Evolutionary conservation across 2,113 vertebrate genomes (phyloP), one percentile per base, ranked within the genome.

Genomic region (Lagenorhynchus albirostris): DNA sequence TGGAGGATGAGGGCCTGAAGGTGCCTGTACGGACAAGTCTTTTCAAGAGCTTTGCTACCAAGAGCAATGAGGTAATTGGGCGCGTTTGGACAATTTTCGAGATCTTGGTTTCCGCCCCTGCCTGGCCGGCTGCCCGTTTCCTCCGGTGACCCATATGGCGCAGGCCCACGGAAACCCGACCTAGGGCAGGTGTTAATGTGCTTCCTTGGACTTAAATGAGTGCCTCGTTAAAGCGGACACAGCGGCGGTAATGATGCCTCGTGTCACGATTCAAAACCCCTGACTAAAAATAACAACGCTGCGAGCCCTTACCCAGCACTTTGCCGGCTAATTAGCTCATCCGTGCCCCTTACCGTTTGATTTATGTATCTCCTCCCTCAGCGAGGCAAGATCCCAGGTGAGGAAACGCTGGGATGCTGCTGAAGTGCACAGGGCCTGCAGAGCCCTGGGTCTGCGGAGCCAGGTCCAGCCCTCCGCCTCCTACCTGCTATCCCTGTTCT

Each of bases 351-450:
- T 38, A 21, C 41, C 53, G 36, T 1, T 50, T n/a, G 41, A 70
- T 33, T 41, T 50, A 18, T 9, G 20, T 0, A 3, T 15, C 21
- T 74, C 83, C n/a, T 68, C 53, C 82, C 60, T 55, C 3, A 14
- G 23, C 1, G 55, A 65, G 55, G 58, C 25, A 1, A 58, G 8
- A 17, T 31, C 23, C 55, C 0, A 25, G 20, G 25, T 25, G 55
- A 25, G 44, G 77, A 41, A 29, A 38, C 1, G 5, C 82, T 25
- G 71, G n/a, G 65, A 47, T 3, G 31, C 15, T 5, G 63, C 26
- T 4, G 3, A 17, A 1, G 0, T 0, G 21, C 26, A 25, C 1
- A 41, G 31, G 36, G 6, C 0, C 0, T 18, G 18, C 0, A 1
- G 71, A 62, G 38, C 1, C 36, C 21, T 5, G 15, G 36, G 25